phyloP scores from a whole-genome alignment of 1,140 invertebrate species.

The Drosophila mojavensis region DNA sequence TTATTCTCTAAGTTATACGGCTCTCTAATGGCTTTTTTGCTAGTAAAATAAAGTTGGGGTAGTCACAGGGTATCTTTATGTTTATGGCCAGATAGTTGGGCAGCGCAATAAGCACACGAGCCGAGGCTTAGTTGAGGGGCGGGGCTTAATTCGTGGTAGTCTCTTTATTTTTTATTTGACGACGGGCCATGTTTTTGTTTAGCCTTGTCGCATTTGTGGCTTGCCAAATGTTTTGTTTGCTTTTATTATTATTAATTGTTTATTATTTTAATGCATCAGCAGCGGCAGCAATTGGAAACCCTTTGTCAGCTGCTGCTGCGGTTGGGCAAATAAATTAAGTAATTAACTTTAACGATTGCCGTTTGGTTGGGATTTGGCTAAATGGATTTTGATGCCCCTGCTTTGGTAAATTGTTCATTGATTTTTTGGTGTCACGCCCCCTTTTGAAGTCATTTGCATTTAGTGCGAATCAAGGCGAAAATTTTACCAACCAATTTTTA shows the following conservation, averaged over 20 bases:
- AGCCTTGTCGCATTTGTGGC: conserved; percentile 35
- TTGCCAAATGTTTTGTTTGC: conserved; percentile 49
- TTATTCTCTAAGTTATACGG: not conserved
- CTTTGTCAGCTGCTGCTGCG: conserved; percentile 34
- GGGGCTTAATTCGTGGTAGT: conserved; percentile 2
- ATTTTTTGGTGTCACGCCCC: conserved; percentile 18
- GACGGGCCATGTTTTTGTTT: conserved; percentile 30
- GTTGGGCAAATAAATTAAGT: conserved; percentile 54
- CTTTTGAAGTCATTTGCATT: conserved; percentile 36
- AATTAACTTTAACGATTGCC: conserved; percentile 52
- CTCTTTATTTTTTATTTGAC: not conserved
- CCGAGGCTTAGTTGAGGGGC: not conserved
- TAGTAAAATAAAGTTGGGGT: not conserved
- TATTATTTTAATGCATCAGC: conserved; percentile 60
- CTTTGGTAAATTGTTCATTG: conserved; percentile 7
- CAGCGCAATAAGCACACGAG: not conserved
- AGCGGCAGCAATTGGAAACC: conserved; percentile 15
- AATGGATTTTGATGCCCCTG: conserved; percentile 36
- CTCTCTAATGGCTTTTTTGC: not conserved
- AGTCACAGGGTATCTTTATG: conserved; percentile 1
- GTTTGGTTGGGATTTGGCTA: conserved; percentile 21
- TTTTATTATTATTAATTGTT: conserved; percentile 63
- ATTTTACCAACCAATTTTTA: conserved; percentile 21
- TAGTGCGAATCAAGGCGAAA: conserved; percentile 54
- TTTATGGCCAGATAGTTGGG: not conserved